These are phyloP conservation scores for Subanguina moxae DNA, from an alignment of 1,140 invertebrate species.

Conservation along the genomic window DNA sequence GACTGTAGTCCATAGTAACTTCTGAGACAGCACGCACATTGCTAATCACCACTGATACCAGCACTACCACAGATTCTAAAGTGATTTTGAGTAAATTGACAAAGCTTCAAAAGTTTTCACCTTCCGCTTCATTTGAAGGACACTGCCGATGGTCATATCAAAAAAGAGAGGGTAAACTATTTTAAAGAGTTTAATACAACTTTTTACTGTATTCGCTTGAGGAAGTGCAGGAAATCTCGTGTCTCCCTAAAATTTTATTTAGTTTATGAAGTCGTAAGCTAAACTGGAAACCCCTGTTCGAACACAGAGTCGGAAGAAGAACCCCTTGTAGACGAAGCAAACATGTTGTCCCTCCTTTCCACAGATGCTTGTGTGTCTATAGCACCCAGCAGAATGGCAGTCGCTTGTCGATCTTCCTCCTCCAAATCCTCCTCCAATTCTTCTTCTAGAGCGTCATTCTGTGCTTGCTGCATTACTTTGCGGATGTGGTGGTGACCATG, in stretches of 20 bases:
- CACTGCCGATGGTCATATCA: slow-evolving; percentile 55
- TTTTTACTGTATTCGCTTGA: slow-evolving; percentile 41
- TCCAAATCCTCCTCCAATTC: slow-evolving; percentile 3
- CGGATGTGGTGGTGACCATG: slow-evolving; percentile 1
- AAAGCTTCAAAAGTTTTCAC: slow-evolving; percentile 16
- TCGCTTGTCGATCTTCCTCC: not conserved
- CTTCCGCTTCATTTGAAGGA: slow-evolving; percentile 41
- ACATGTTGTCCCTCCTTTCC: no score
- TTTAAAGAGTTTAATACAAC: no score
- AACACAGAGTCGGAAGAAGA: not conserved
- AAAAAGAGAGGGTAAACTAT: no score
- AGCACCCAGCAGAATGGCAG: not conserved
- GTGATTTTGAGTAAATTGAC: no score
- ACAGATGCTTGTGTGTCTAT: not conserved
- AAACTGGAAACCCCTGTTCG: not conserved
- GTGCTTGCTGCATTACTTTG: not conserved
- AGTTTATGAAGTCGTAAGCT: not conserved
- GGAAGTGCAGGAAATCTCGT: slow-evolving; percentile 54
- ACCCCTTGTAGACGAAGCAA: no score
- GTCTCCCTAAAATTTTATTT: slow-evolving; percentile 50
- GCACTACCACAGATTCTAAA: slow-evolving; percentile 44
- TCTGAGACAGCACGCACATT: slow-evolving; percentile 57
- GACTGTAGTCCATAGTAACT: slow-evolving; percentile 57
- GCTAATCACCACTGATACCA: slow-evolving; percentile 53
- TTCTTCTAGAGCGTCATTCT: slow-evolving; percentile 3